Base-by-base conservation (phyloP, 1,140 invertebrate species). In the Listronotus bonariensis region DNA sequence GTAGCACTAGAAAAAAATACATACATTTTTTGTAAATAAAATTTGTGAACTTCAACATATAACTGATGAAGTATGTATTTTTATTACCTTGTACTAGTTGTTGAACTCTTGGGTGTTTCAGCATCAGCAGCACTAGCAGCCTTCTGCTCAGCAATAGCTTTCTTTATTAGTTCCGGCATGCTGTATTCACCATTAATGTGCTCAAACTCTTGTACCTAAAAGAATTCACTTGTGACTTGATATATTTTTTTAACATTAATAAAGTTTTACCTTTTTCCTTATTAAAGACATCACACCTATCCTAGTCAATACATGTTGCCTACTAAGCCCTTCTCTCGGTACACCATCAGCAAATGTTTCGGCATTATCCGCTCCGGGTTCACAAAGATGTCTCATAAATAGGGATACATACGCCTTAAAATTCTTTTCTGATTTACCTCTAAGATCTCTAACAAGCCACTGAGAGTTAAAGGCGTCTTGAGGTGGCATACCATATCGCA, bases 401-500 rank as follows among this genome's bases (percentile, higher is more conserved):
- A 99, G 81, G 0, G 96, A 98, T 1, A 98, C 95, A 74, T 99
- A 99, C 0, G 98, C 97, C 78, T 96, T 96, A 82, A 98, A 98
- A 74, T 97, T 98, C 67, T 96, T 93, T 80, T 99, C 98, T 0
- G 95, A 96, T 81, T 99, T 99, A n/a, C 96, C 96, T 60, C 96
- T 85, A 26, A 99, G 82, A 83, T 99, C 97, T 65, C 97, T 84
- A 4, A 98, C 96, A 75, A 98, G 80, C 97, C 97, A 99, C 79
- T 99, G 97, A 14, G 95, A 97, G 79, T 97, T 97, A 79, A 97
- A 98, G 12, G 94, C 94, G 78, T 98, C 96, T 78, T 97, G 86
- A 0, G 98, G 97, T n/a, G 98, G 98, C 97, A 99, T 99, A 52
- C 98, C 98, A 75, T 97, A 99, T 31, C 98, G 89, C 97, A 99